Conservation (phyloP, 2,888 invertebrate genomes). For the Norana najaformis region DNA sequence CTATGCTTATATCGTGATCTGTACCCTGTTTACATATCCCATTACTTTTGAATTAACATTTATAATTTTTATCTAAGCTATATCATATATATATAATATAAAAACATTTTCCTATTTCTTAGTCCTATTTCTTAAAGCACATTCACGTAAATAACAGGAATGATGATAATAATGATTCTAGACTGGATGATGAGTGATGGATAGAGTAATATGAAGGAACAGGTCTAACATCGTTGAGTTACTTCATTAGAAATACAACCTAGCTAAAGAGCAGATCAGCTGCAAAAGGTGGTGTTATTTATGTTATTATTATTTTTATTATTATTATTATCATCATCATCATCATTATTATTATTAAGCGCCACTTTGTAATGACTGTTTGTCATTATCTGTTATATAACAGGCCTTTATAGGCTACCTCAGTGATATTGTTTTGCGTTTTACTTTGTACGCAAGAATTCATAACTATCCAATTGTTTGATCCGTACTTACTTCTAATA, state of each 20-base stretch:
- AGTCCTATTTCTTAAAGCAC: too few species aligned
- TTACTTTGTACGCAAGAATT: not conserved
- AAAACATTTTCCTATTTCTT: too few species aligned
- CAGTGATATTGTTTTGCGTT: not conserved
- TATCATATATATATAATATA: too few species aligned
- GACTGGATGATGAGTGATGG: not conserved
- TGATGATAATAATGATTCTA: not conserved
- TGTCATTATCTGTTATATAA: not conserved
- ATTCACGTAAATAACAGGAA: not conserved
- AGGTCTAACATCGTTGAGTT: not conserved
- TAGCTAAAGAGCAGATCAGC: not conserved
- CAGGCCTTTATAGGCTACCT: not conserved
- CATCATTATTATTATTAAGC: too few species aligned
- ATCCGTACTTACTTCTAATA: constrained; percentile 76
- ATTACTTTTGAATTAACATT: too few species aligned
- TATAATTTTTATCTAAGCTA: too few species aligned
- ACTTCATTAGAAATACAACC: not conserved
- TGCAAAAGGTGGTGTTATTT: too few species aligned
- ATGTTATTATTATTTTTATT: too few species aligned
- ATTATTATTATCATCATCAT: too few species aligned
- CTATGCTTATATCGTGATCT: too few species aligned
- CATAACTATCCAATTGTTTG: not conserved
- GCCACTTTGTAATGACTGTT: too few species aligned
- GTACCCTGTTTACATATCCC: too few species aligned
- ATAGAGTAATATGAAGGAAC: not conserved